These are phyloP conservation scores for Hipposideros larvatus DNA, from an alignment of 2,797 vertebrate genomes.

Conservation along the genomic window DNA sequence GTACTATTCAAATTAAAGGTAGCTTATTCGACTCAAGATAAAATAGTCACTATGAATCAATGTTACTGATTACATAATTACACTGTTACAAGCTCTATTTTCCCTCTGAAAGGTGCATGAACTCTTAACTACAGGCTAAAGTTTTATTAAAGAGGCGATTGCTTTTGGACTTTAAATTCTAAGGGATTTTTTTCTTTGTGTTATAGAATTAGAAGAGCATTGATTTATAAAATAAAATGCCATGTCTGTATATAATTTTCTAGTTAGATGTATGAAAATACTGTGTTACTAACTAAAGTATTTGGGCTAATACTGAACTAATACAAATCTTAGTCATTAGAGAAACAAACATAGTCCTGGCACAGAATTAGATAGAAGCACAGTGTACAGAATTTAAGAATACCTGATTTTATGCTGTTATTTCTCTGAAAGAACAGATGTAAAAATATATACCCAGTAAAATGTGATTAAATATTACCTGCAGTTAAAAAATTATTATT, in stretches of 20 bases:
- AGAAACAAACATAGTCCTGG: neutral
- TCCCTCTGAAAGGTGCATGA: neutral
- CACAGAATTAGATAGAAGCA: neutral
- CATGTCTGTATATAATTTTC: neutral
- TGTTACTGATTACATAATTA: conserved; percentile 48
- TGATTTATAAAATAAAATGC: conserved; percentile 49
- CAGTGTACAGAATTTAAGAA: neutral
- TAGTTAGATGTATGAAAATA: conserved; percentile 44
- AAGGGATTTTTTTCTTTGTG: neutral
- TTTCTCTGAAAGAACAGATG: neutral
- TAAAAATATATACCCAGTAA: neutral
- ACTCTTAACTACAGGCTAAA: neutral
- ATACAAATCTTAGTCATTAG: conserved; percentile 16
- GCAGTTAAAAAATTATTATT: conserved; percentile 41
- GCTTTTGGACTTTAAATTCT: conserved; percentile 37
- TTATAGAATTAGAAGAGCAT: conserved; percentile 20
- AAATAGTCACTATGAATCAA: neutral
- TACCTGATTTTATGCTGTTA: neutral
- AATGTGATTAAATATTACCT: conserved; percentile 20
- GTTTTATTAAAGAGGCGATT: conserved; percentile 35
- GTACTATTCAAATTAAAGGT: neutral
- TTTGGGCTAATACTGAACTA: neutral
- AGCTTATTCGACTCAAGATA: conserved; percentile 25
- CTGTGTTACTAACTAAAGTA: conserved; percentile 7
- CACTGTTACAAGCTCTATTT: neutral